These are phyloP conservation scores for Malacoctenus gilli DNA, from an alignment of 2,797 vertebrate species.

Conservation along the genomic window DNA sequence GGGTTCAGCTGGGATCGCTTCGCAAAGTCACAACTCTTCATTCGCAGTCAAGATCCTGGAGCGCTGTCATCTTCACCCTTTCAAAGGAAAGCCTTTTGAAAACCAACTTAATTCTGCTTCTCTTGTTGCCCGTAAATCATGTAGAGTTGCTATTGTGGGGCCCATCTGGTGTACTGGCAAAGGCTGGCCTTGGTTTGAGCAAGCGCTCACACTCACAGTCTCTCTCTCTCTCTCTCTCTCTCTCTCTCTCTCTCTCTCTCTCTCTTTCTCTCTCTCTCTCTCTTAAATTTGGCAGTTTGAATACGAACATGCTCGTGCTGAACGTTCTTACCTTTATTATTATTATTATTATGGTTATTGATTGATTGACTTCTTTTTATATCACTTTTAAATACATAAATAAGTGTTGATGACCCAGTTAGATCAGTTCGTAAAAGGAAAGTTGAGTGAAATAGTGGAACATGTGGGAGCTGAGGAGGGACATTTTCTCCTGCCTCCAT, in stretches of 20 bases:
- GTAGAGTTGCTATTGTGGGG: conserved; percentile 45
- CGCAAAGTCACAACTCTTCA: conserved; percentile 71
- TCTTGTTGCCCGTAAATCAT: conserved; percentile 46
- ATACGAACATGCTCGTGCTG: conserved; percentile 20
- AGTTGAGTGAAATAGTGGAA: no score
- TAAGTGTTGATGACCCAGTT: no score
- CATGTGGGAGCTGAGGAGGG: no score
- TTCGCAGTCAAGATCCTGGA: conserved; percentile 59
- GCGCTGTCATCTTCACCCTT: conserved; percentile 47
- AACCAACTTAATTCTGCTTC: conserved; percentile 54
- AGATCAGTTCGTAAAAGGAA: no score
- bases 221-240: conserved; percentile 2
- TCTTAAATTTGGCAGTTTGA: conserved; percentile 14
- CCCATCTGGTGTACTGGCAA: conserved; percentile 52
- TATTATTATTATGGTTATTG: no score
- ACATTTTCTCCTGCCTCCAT: no score
- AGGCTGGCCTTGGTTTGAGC: conserved; percentile 29
- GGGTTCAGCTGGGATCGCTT: conserved; percentile 60
- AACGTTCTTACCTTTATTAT: no score
- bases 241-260: background rate
- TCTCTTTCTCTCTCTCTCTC: no score
- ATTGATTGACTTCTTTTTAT: no score
- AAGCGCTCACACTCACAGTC: background rate
- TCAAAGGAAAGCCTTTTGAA: conserved; percentile 59
- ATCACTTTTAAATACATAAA: no score